Base-by-base conservation (phyloP, 1,140 invertebrate species). In the Anastrepha ludens region DNA sequence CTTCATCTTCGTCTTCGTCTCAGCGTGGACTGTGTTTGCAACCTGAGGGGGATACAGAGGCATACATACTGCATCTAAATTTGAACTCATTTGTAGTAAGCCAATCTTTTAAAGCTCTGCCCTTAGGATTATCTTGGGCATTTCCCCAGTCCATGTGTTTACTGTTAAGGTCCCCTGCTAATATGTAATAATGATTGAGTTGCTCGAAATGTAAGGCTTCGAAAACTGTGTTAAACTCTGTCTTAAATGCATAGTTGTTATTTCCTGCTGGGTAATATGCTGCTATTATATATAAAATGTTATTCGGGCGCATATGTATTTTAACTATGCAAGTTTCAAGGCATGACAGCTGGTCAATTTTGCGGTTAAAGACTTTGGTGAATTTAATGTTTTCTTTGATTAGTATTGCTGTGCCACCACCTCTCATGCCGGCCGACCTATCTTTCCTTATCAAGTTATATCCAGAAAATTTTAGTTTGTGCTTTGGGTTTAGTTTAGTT, bases 101-200 rank as follows among this genome's bases (percentile, higher is more conserved):
- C 58, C 85, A 86, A 41, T 62, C 20, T 86, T 86, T 60, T 60
- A 86, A 60, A 6, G 50, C 39, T 55, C 17, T 86, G 11, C 85
- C 85, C 55, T 86, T 86, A n/a, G n/a, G 17, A 20, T 86, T 86
- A 41, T 86, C 44, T 60, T 29, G 20, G 8, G n/a, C 9, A 20
- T 86, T 86, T n/a, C 85, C 85, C 85, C 60, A 86, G 8, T 86
- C 60, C 29, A 41, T 41, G 41, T 86, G 85, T 39, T 39, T 86
- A 41, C 55, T 39, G 50, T 62, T 86, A 13, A 86, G 15, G 17
- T 86, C 85, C 11, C 85, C 85, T 39, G 85, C 58, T 55, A 62
- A 39, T 86, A 86, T 86, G 60, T 86, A 86, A 86, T 60, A 86
- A 9, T 86, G 41, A 41, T 86, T 29, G 13, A 39, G n/a, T 62